Percentiles rank a stretch among this genome's conserved stretches.
Conservation (phyloP, 2,797 vertebrate genomes). For the Acomys russatus region DNA sequence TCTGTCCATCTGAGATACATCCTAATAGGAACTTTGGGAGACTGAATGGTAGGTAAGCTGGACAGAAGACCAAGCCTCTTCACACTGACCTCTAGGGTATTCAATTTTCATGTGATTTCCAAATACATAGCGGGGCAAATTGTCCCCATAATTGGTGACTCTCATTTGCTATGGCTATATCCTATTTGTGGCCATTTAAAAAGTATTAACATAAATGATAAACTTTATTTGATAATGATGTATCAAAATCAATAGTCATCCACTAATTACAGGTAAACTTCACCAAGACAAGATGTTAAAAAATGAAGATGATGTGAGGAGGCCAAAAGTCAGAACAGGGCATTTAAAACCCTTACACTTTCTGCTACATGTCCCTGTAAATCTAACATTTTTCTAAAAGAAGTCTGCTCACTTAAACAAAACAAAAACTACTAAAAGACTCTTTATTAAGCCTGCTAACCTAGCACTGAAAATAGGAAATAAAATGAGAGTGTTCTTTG, state of each 20-base stretch:
- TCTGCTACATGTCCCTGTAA: slow-evolving; percentile 28
- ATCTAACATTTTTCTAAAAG: slow-evolving; percentile 3
- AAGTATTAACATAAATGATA: background rate
- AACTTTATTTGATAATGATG: background rate
- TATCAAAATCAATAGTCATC: background rate
- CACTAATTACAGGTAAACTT: background rate
- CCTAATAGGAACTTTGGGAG: background rate
- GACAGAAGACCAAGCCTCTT: background rate
- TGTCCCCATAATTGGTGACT: background rate
- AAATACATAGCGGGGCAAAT: background rate
- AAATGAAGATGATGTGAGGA: background rate
- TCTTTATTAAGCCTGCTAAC: background rate
- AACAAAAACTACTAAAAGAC: background rate
- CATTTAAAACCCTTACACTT: background rate
- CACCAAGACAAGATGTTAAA: slow-evolving; percentile 17
- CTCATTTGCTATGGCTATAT: background rate
- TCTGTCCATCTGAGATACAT: background rate
- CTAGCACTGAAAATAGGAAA: background rate
- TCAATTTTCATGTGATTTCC: background rate
- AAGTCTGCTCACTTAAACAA: slow-evolving; percentile 33
- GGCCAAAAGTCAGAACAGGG: background rate
- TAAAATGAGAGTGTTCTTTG: background rate
- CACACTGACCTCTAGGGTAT: slow-evolving; percentile 3
- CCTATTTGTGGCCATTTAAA: background rate
- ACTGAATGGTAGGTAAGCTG: background rate